phyloP scores from a whole-genome alignment of 2,888 invertebrate species.

The Dasysyrphus albostriatus region DNA sequence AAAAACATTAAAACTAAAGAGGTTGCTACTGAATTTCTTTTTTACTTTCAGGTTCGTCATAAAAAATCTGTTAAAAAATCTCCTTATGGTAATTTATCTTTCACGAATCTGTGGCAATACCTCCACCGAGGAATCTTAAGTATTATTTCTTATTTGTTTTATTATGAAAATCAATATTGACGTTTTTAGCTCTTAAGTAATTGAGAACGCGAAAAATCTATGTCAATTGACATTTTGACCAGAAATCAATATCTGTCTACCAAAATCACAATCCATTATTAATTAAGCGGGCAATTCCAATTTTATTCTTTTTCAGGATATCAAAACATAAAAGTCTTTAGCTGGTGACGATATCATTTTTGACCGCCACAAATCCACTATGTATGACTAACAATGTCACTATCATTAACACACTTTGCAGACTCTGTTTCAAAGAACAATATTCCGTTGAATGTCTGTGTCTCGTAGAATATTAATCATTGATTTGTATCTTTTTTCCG shows the following conservation, averaged over 20 bases:
- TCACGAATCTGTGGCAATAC: too few species aligned
- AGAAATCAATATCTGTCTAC: conserved; percentile 35
- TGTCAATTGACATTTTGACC: conserved; percentile 61
- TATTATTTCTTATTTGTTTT: neutral
- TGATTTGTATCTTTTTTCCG: conserved; percentile 68
- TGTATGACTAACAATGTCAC: neutral
- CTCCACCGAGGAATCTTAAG: too few species aligned
- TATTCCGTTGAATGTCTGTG: conserved; percentile 26
- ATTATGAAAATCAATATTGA: conserved; percentile 25
- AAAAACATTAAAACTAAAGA: neutral
- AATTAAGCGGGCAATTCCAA: neutral
- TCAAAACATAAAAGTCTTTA: neutral
- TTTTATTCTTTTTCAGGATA: neutral
- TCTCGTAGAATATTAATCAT: conserved; percentile 60
- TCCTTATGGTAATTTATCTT: conserved; percentile 26
- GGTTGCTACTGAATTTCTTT: neutral
- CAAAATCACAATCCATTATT: conserved; percentile 2
- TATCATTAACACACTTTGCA: conserved; percentile 68
- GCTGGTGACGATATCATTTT: conserved; percentile 44
- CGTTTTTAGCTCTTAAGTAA: conserved; percentile 24
- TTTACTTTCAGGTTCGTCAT: neutral
- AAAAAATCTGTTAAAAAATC: conserved; percentile 1
- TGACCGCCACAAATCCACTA: neutral
- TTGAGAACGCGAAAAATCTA: neutral
- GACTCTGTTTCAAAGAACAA: conserved; percentile 36